phyloP scores from a whole-genome alignment of 2,113 vertebrate genomes.

The Xerus inauris region DNA sequence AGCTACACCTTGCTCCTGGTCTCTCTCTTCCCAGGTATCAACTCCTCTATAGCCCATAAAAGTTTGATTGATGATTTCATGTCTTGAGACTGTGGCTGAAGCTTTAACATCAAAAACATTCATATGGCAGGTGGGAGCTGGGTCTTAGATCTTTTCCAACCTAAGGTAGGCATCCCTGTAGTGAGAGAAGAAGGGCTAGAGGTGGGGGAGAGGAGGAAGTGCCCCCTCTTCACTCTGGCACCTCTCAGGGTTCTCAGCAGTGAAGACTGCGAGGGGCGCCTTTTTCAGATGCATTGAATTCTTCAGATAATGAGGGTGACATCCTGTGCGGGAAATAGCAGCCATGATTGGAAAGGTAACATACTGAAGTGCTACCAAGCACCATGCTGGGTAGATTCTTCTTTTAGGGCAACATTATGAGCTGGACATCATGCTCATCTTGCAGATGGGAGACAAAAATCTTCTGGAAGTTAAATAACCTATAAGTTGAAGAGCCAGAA shows the following conservation, averaged over 20 bases:
- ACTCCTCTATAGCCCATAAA: not conserved
- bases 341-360: not conserved
- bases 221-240: not conserved
- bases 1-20: not conserved
- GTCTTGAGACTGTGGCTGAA: not conserved
- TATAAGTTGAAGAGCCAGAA: not conserved
- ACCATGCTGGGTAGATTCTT: not conserved
- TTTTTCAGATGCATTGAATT: not conserved
- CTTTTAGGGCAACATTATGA: not conserved
- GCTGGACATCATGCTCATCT: not conserved
- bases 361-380: not conserved
- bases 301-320: not conserved
- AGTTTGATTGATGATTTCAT: not conserved
- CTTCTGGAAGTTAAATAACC: not conserved
- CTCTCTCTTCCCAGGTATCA: not conserved
- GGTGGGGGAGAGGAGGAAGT: fast-evolving
- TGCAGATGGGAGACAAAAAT: not conserved
- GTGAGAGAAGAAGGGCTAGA: fast-evolving
- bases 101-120: not conserved
- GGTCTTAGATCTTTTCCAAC: not conserved
- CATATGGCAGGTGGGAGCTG: no score
- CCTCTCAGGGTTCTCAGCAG: not conserved
- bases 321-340: not conserved
- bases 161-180: fast-evolving
- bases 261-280: not conserved